Evolutionary conservation across 2,888 invertebrate genomes (phyloP).

Genomic region (Cephonodes hylas): DNA sequence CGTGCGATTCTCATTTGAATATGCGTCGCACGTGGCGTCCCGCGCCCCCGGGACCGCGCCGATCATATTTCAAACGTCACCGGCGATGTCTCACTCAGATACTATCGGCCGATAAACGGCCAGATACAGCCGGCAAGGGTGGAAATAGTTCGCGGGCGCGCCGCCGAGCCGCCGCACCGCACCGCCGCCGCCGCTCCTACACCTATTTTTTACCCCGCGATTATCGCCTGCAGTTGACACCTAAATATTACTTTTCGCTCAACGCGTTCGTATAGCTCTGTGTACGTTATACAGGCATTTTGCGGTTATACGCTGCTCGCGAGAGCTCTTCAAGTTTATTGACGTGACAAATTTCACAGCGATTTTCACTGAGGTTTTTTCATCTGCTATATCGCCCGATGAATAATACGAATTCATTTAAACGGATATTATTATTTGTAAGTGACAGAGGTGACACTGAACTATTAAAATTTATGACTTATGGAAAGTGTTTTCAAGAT

Average conservation of each 20-base stretch:
- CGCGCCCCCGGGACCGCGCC: constrained; percentile 71
- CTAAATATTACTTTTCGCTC: constrained; percentile 78
- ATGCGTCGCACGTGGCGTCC: constrained; percentile 77
- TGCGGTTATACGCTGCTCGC: constrained; percentile 51
- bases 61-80: constrained; percentile 82
- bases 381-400: not conserved
- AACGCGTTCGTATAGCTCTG: constrained; percentile 39
- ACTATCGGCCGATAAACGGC: constrained; percentile 78
- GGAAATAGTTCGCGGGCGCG: constrained; percentile 62
- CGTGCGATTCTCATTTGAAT: constrained; percentile 80
- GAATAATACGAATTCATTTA: not conserved
- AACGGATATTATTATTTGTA: not conserved
- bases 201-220: constrained; percentile 77
- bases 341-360: constrained; percentile 56
- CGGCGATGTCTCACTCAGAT: constrained; percentile 81
- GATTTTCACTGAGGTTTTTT: constrained; percentile 20
- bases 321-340: constrained; percentile 69
- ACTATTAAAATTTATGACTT: too few relatives aligned
- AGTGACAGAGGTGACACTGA: not conserved
- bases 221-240: constrained; percentile 80
- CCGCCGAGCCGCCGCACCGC: constrained; percentile 30
- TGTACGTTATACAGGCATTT: constrained; percentile 60
- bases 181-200: constrained; percentile 20
- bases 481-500: not conserved
- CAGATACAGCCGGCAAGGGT: constrained; percentile 69